Conservation (phyloP, 2,113 vertebrate genomes). For the Spilogale gracilis region DNA sequence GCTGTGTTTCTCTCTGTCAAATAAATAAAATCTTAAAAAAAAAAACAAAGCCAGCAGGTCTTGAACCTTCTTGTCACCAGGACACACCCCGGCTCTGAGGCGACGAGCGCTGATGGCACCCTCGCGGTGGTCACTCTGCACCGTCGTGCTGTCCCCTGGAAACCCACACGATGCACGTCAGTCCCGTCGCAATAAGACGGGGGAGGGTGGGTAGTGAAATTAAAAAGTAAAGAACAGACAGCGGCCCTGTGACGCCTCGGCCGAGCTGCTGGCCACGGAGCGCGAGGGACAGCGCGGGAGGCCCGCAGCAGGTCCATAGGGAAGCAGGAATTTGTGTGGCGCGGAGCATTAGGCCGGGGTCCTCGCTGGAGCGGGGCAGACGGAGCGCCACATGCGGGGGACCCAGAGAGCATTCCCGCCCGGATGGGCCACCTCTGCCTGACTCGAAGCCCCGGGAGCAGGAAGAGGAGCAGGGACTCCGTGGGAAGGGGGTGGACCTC, state of each 20-base stretch:
- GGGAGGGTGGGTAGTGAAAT: not conserved
- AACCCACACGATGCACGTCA: rapidly evolving
- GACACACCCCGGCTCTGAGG: not conserved
- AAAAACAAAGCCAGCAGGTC: too few relatives aligned
- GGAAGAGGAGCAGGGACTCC: not conserved
- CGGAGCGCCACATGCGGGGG: rapidly evolving
- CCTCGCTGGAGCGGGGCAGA: not conserved
- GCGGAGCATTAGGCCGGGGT: not conserved
- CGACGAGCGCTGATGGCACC: rapidly evolving
- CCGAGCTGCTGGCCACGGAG: not conserved
- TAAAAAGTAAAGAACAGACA: not conserved
- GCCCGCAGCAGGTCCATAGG: not conserved
- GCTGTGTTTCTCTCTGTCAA: too few relatives aligned
- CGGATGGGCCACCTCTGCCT: rapidly evolving
- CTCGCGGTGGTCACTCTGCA: not conserved
- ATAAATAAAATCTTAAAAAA: too few relatives aligned
- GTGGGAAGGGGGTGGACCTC: not conserved
- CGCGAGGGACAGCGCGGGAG: rapidly evolving
- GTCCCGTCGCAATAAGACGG: not conserved
- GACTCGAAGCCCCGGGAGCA: not conserved
- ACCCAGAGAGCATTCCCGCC: not conserved
- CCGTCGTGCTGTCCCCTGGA: too few relatives aligned
- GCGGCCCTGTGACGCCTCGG: rapidly evolving
- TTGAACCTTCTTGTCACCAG: too few relatives aligned
- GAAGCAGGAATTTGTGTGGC: too few relatives aligned